These are phyloP conservation scores for Drosophila stalkeri DNA, from an alignment of 2,888 invertebrate species.

Conservation along the genomic window DNA sequence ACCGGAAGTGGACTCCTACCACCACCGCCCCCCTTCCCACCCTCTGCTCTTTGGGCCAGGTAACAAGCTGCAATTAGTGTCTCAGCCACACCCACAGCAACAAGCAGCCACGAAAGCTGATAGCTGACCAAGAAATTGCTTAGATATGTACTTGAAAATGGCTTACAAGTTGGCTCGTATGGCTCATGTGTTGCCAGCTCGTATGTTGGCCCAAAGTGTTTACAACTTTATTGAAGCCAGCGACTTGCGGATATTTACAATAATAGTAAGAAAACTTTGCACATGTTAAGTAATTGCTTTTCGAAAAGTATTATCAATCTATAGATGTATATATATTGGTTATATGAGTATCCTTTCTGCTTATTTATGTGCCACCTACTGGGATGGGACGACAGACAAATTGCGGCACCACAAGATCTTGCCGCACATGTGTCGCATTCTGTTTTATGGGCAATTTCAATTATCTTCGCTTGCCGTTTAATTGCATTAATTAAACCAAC, in stretches of 20 bases:
- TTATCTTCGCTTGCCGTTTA: conserved; percentile 67
- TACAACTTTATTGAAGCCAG: conserved; percentile 62
- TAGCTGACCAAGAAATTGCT: conserved; percentile 53
- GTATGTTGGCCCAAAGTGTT: conserved; percentile 40
- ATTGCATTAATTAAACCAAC: conserved; percentile 78
- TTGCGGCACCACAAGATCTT: background rate
- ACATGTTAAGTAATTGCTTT: conserved; percentile 10
- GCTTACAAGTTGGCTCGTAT: conserved; percentile 54
- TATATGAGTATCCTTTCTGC: background rate
- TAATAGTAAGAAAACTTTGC: background rate
- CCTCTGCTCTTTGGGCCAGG: conserved; percentile 24
- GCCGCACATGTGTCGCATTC: conserved; percentile 43
- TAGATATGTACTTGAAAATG: conserved; percentile 49
- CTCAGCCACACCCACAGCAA: conserved; percentile 61
- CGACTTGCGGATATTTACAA: conserved; percentile 4
- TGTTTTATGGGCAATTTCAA: conserved; percentile 64
- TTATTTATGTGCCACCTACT: conserved; percentile 3
- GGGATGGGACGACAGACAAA: background rate
- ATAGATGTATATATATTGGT: too few relatives aligned
- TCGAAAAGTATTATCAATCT: background rate
- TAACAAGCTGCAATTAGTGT: conserved; percentile 72
- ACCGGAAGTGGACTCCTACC: conserved; percentile 63
- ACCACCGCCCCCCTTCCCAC: background rate
- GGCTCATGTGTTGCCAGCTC: conserved; percentile 19
- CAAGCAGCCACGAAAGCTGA: conserved; percentile 22